These are phyloP conservation scores for Chrysocyon brachyurus DNA, from an alignment of 2,797 vertebrate genomes.

Conservation along the genomic window DNA sequence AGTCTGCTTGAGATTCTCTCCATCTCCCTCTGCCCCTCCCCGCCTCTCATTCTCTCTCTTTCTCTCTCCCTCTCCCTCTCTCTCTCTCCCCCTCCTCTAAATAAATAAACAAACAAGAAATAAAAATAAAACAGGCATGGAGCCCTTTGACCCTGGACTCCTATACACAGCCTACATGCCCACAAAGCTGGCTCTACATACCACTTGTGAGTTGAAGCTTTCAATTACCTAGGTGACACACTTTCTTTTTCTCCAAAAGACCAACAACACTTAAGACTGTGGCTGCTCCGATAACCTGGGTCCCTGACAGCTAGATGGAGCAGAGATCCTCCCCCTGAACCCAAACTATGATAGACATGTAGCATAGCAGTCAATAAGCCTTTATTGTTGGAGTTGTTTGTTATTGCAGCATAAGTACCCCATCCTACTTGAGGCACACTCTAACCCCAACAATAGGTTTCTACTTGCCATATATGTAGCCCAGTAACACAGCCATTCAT, in stretches of 20 bases:
- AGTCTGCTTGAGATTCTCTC: too few relatives aligned
- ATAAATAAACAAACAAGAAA: not conserved
- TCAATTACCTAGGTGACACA: not conserved
- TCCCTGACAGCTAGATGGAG: not conserved
- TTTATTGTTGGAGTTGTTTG: conserved; percentile 11
- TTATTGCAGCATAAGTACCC: not conserved
- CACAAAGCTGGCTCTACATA: not conserved
- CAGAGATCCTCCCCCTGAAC: not conserved
- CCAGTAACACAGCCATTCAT: not conserved
- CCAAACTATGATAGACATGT: not conserved
- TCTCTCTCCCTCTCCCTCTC: not conserved
- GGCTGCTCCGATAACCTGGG: not conserved
- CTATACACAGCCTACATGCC: not conserved
- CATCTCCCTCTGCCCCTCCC: too few relatives aligned
- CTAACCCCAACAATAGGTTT: not conserved
- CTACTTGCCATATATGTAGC: not conserved
- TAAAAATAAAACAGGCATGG: not conserved
- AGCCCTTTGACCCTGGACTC: not conserved
- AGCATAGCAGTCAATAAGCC: not conserved
- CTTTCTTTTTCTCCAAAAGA: conserved; percentile 1
- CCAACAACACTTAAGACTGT: not conserved
- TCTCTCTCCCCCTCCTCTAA: not conserved
- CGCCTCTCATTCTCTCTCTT: not conserved
- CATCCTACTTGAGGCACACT: not conserved
- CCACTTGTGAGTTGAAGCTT: not conserved